Conservation (phyloP, 2,113 vertebrate species). For the Clarias magur region DNA sequence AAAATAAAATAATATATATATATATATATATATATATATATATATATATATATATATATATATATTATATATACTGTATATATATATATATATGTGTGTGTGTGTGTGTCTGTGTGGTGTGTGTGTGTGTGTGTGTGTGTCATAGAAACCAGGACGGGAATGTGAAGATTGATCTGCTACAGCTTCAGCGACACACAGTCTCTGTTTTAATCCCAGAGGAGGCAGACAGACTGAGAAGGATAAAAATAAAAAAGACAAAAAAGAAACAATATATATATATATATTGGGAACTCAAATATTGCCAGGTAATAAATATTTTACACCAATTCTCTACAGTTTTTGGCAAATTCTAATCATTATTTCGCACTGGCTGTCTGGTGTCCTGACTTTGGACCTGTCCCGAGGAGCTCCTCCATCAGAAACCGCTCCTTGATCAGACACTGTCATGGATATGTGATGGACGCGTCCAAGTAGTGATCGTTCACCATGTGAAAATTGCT, state of each 20-base stretch:
- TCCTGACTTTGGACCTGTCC: not conserved
- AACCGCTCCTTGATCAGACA: too few species aligned
- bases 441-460: not conserved
- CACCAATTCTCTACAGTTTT: not conserved
- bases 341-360: not conserved
- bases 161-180: slow-evolving; percentile 25
- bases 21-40: not conserved
- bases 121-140: slow-evolving; percentile 2
- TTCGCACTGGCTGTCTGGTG: not conserved
- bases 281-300: not conserved
- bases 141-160: slow-evolving; percentile 9
- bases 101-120: not conserved
- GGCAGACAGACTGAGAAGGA: not conserved
- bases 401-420: not conserved
- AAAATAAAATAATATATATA: too few species aligned
- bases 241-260: slow-evolving; percentile 1
- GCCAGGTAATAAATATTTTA: not conserved
- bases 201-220: slow-evolving; percentile 17
- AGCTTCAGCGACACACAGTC: slow-evolving; percentile 13
- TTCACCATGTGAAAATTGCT: not conserved
- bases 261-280: too few species aligned
- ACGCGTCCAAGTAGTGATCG: not conserved
- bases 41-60: too few species aligned
- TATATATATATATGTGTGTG: not conserved
- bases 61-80: too few species aligned